Evolutionary conservation across 2,113 vertebrate species (phyloP).

Genomic region (Cercopithecus mona): DNA sequence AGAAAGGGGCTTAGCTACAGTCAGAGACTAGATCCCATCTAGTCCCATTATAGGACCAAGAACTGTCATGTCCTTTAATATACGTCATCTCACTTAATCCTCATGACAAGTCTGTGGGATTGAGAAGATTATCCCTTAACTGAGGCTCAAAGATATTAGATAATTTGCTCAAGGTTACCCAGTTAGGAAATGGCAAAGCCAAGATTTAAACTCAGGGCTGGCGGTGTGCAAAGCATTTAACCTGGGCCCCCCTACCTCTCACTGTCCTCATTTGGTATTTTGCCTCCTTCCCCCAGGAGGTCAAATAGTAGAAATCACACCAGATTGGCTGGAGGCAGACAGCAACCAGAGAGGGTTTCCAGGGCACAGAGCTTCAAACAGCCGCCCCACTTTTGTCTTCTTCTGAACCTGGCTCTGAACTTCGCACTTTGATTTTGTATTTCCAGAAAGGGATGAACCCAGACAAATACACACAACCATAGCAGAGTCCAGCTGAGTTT

Average conservation of each 20-base stretch:
- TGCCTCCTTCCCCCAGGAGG: background rate
- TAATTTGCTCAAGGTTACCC: background rate
- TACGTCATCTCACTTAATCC: background rate
- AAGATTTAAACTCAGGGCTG: background rate
- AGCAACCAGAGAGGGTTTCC: background rate
- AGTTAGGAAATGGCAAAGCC: background rate
- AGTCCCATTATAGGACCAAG: background rate
- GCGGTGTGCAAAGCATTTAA: background rate
- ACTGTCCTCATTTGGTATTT: background rate
- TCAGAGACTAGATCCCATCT: background rate
- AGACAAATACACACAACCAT: background rate
- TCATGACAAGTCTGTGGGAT: background rate
- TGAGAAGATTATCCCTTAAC: background rate
- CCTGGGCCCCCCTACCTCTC: background rate
- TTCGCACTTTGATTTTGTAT: background rate
- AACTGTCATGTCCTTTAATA: background rate
- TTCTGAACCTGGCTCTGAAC: background rate
- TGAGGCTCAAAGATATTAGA: background rate
- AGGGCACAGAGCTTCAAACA: background rate
- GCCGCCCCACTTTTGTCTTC: background rate
- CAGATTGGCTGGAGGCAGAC: background rate
- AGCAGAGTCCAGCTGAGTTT: background rate
- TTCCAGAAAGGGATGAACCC: background rate
- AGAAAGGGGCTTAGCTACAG: background rate
- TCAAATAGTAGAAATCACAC: background rate